phyloP scores from a whole-genome alignment of 2,797 vertebrate species.

The Syngnathus rostellatus region DNA sequence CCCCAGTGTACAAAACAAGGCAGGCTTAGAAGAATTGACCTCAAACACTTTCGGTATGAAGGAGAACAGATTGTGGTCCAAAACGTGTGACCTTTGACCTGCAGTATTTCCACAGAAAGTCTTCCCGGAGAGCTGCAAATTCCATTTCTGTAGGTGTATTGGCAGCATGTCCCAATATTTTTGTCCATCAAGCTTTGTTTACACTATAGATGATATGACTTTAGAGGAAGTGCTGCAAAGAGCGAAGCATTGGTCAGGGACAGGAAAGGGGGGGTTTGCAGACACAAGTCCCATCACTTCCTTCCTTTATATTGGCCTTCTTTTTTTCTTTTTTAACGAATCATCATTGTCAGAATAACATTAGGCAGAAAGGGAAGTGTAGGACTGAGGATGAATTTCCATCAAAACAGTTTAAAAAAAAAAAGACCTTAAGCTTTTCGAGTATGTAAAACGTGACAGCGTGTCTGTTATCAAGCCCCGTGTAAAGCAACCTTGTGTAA shows the following conservation, averaged over 20 bases:
- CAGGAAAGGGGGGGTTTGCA: slow-evolving; percentile 31
- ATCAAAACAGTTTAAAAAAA: slow-evolving; percentile 11
- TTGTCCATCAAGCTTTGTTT: slow-evolving; percentile 52
- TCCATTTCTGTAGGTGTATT: neutral
- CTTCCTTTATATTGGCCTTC: slow-evolving; percentile 56
- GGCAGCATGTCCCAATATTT: neutral
- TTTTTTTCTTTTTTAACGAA: slow-evolving; percentile 46
- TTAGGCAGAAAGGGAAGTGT: slow-evolving; percentile 51
- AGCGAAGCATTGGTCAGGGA: slow-evolving; percentile 26
- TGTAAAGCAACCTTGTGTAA: slow-evolving; percentile 1
- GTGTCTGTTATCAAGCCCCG: neutral
- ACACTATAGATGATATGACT: slow-evolving; percentile 56
- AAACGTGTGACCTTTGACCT: neutral
- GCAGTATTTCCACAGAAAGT: neutral
- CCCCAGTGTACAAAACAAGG: neutral
- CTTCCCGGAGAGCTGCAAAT: neutral
- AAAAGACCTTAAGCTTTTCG: slow-evolving; percentile 8
- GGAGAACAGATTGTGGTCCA: neutral
- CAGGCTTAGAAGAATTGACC: neutral
- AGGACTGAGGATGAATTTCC: slow-evolving; percentile 16
- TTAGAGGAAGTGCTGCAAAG: slow-evolving; percentile 35
- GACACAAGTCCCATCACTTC: slow-evolving; percentile 69
- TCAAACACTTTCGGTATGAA: neutral
- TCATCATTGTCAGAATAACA: slow-evolving; percentile 62
- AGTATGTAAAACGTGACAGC: neutral